phyloP scores from a whole-genome alignment of 64 coral and sea anemone species.

The Pachyseris speciosa region DNA sequence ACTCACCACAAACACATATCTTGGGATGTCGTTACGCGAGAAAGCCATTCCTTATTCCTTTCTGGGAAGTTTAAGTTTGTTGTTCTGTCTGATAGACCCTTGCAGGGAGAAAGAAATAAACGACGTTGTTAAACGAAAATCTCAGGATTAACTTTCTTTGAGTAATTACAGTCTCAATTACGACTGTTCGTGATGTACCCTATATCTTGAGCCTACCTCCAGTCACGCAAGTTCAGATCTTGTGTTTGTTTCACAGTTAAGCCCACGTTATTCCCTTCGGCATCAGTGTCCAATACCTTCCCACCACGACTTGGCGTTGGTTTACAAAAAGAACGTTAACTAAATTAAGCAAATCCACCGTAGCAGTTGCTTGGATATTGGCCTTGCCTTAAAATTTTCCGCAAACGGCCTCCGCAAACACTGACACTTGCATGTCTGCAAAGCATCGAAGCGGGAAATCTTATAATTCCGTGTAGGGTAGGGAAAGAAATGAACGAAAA shows the following conservation, averaged over 20 bases:
- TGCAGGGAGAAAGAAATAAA: not conserved
- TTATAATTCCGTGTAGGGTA: not conserved
- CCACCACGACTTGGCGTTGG: not conserved
- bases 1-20: constrained; percentile 34
- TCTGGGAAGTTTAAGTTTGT: not conserved
- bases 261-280: too few species aligned
- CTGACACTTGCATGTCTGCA: too few species aligned
- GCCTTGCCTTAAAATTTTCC: too few species aligned
- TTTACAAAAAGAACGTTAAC: not conserved
- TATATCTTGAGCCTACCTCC: too few species aligned
- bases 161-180: too few species aligned
- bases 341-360: not conserved
- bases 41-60: not conserved
- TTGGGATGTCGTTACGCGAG: constrained; percentile 6
- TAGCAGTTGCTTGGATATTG: not conserved
- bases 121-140: not conserved
- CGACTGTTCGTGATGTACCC: too few species aligned
- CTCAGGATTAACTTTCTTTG: too few species aligned
- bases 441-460: too few species aligned
- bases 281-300: not conserved
- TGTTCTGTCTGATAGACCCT: not conserved
- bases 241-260: not conserved
- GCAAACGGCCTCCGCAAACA: too few species aligned
- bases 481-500: too few species aligned
- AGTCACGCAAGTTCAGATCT: too few species aligned